Evolutionary conservation across 2,113 vertebrate species (phyloP).

Genomic region (Burhinus oedicnemus): DNA sequence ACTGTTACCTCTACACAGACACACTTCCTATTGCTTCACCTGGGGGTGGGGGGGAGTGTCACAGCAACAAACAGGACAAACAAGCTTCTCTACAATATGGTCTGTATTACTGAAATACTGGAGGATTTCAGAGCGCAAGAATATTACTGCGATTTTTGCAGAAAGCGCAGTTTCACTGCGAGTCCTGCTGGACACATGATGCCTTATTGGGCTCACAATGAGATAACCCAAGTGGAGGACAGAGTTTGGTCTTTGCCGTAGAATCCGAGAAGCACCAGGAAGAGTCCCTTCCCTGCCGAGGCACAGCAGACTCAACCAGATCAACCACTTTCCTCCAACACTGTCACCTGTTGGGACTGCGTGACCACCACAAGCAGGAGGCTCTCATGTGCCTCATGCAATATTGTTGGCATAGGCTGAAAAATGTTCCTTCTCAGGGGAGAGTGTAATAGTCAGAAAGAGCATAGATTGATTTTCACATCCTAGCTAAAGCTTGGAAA

Average conservation of each 20-base stretch:
- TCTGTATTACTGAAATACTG: not conserved
- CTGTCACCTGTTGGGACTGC: not conserved
- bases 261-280: not conserved
- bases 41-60: not conserved
- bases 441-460: not conserved
- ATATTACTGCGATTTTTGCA: not conserved
- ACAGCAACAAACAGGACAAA: not conserved
- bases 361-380: not conserved
- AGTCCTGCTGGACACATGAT: accelerated
- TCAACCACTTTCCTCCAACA: not conserved
- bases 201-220: not conserved
- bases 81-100: not conserved
- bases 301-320: not conserved
- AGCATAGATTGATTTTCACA: not conserved
- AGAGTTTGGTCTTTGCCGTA: not conserved
- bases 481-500: not conserved
- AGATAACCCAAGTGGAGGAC: not conserved
- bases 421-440: not conserved
- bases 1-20: not conserved
- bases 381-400: too few relatives aligned
- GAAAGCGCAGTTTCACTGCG: not conserved
- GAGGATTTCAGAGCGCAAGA: not conserved
- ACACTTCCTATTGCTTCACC: not conserved
- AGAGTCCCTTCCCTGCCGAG: not conserved
- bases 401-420: not conserved